Conservation (phyloP, 2,888 invertebrate genomes). For the Eupithecia subumbrata region DNA sequence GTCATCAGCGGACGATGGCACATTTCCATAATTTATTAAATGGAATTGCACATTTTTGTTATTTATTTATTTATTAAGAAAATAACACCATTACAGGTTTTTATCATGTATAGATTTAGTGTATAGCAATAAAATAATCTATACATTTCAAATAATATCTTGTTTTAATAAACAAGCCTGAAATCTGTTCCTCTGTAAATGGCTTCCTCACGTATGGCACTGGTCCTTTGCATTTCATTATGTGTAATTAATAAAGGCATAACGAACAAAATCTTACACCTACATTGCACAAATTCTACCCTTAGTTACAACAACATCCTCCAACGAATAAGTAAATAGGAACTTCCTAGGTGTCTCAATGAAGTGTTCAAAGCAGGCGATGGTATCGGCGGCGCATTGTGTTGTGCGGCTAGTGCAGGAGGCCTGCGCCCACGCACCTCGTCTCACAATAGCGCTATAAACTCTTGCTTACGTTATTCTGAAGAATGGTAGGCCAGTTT, state of each 20-base stretch:
- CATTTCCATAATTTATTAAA: conserved; percentile 26
- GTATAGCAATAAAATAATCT: too few species aligned
- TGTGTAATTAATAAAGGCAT: too few species aligned
- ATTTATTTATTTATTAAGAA: too few species aligned
- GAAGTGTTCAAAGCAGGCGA: conserved; percentile 23
- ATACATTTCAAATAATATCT: not conserved
- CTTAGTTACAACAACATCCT: not conserved
- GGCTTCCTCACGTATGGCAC: not conserved
- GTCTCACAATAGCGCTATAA: conserved; percentile 26
- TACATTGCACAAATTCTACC: not conserved
- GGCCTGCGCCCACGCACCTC: conserved; percentile 17
- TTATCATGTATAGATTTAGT: too few species aligned
- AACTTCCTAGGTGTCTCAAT: not conserved
- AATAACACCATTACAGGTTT: too few species aligned
- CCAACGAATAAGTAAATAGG: not conserved
- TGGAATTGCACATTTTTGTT: too few species aligned
- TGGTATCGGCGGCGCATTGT: conserved; percentile 20
- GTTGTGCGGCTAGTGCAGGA: not conserved
- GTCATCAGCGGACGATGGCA: conserved; percentile 16
- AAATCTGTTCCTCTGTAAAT: not conserved
- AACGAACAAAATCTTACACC: not conserved
- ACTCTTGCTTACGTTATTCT: conserved; percentile 14
- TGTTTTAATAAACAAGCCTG: not conserved
- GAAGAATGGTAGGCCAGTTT: not conserved
- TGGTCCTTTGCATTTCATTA: too few species aligned